Conservation (phyloP, 1,140 invertebrate species). For the Hyposmocoma kahamanoa region DNA sequence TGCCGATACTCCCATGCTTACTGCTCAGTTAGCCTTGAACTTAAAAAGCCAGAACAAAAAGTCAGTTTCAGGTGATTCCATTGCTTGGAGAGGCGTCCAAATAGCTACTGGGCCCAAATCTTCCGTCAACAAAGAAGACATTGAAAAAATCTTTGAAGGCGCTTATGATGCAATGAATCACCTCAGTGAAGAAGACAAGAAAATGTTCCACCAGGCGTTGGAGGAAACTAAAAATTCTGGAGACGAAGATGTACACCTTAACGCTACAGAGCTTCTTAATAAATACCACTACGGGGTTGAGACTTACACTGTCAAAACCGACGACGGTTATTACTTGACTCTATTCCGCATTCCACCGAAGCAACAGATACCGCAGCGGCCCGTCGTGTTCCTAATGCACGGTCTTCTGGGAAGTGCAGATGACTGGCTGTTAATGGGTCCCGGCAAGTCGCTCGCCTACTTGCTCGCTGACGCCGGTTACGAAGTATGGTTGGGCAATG, state of each 20-base stretch:
- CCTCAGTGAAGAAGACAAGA: conserved; percentile 34
- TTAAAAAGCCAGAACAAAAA: conserved; percentile 7
- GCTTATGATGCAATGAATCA: conserved; percentile 45
- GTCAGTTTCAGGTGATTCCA: conserved; percentile 23
- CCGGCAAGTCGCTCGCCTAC: conserved; percentile 70
- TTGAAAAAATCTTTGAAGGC: conserved; percentile 39
- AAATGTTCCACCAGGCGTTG: conserved; percentile 33
- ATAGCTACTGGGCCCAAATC: conserved; percentile 29
- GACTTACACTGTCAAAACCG: conserved; percentile 73
- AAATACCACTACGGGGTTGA: conserved; percentile 75
- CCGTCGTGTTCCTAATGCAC: conserved; percentile 78
- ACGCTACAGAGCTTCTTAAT: conserved; percentile 44
- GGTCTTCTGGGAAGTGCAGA: conserved; percentile 77
- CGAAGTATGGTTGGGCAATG: conserved; percentile 86
- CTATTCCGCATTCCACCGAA: conserved; percentile 74
- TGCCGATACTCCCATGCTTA: not conserved
- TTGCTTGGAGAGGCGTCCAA: conserved; percentile 30
- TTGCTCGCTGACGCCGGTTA: conserved; percentile 75
- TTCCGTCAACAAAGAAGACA: conserved; percentile 28
- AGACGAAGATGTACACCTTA: conserved; percentile 30
- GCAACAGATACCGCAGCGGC: conserved; percentile 17
- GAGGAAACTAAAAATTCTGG: conserved; percentile 15
- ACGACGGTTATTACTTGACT: conserved; percentile 77
- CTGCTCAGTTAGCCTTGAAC: not conserved
- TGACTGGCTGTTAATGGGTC: conserved; percentile 76